A percentile compares a stretch with the other conserved stretches of the same genome.
These are phyloP conservation scores for Criorhina ranunculi DNA, from an alignment of 2,888 invertebrate species.

Conservation along the genomic window DNA sequence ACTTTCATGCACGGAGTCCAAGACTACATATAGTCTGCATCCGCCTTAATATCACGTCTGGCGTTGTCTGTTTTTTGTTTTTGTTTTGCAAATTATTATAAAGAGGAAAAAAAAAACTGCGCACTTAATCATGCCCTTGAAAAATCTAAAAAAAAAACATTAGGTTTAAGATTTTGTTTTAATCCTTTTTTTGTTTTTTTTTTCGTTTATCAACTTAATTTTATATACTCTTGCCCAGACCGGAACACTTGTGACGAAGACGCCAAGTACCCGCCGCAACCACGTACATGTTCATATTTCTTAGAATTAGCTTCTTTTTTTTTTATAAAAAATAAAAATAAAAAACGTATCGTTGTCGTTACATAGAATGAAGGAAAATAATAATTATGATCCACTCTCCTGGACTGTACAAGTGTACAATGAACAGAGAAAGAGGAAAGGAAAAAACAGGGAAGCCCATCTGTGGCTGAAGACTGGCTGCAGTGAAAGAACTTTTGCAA, in stretches of 20 bases:
- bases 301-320: constrained; percentile 63
- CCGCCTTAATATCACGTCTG: constrained; percentile 2
- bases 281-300: constrained; percentile 70
- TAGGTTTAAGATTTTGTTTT: constrained; percentile 40
- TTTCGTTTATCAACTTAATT: constrained; percentile 15
- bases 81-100: neutral
- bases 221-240: constrained; percentile 47
- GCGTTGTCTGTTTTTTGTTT: neutral
- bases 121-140: constrained; percentile 70
- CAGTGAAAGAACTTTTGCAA: constrained; percentile 55
- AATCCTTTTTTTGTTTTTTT: constrained; percentile 30
- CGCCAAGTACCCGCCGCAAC: constrained; percentile 55
- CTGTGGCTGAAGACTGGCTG: constrained; percentile 46
- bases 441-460: constrained; percentile 64
- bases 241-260: constrained; percentile 68
- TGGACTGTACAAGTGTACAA: constrained; percentile 13
- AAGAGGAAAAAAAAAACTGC: constrained; percentile 41
- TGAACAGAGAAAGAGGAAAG: constrained; percentile 24
- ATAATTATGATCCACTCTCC: constrained; percentile 53
- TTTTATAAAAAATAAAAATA: constrained; percentile 34
- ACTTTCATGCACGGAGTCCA: no score
- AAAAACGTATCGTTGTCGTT: constrained; percentile 36
- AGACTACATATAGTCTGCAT: constrained; percentile 9
- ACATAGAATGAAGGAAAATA: constrained; percentile 36
- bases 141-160: constrained; percentile 26